phyloP scores from a whole-genome alignment of 2,797 vertebrate genomes.

The Artibeus jamaicensis region DNA sequence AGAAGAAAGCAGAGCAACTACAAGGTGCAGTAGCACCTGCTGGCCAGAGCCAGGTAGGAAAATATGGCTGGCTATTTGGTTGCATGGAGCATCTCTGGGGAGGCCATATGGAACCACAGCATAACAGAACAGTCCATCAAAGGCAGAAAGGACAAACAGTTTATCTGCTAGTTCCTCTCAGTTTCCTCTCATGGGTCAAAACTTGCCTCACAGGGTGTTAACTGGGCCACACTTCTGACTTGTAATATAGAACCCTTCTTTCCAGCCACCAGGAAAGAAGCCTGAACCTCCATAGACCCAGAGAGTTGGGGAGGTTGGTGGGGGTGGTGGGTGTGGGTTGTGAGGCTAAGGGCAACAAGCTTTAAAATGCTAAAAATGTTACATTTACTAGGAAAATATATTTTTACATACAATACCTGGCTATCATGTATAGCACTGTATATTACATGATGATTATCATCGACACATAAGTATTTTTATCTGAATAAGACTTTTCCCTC shows the following conservation, averaged over 20 bases:
- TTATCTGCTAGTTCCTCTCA: not conserved
- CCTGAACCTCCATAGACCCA: not conserved
- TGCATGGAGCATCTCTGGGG: not conserved
- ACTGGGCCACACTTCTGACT: not conserved
- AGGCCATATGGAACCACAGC: not conserved
- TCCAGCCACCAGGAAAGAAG: not conserved
- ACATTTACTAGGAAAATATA: not conserved
- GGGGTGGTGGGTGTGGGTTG: not conserved
- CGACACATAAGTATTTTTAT: not conserved
- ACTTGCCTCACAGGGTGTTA: not conserved
- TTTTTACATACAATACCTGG: not conserved
- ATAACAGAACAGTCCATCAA: not conserved
- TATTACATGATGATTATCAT: not conserved
- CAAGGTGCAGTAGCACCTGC: not conserved
- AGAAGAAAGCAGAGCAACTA: not conserved
- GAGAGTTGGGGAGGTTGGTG: fast-evolving
- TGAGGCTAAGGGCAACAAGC: not conserved
- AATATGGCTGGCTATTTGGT: not conserved
- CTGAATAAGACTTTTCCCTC: not conserved
- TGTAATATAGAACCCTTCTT: not conserved
- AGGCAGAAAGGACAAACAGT: not conserved
- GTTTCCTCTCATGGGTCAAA: not conserved
- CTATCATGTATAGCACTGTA: not conserved
- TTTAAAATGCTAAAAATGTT: not conserved
- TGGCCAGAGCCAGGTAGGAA: not conserved